phyloP scores from a whole-genome alignment of 2,113 vertebrate species.

The Xenus cinereus region DNA sequence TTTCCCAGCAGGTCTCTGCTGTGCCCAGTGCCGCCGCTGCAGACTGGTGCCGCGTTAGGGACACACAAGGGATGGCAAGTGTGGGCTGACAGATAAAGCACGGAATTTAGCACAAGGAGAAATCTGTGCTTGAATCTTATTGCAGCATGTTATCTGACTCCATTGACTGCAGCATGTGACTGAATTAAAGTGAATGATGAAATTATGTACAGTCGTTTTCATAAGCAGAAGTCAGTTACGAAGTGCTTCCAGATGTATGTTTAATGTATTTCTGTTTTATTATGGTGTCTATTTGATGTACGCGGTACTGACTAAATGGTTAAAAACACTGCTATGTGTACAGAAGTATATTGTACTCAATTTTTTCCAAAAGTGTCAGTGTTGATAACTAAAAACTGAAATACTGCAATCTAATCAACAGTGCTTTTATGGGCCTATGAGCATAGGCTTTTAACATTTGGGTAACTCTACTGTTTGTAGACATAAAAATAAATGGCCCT shows the following conservation, averaged over 20 bases:
- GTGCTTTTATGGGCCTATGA: constrained; percentile 60
- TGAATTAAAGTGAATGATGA: constrained; percentile 67
- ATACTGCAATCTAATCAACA: constrained; percentile 66
- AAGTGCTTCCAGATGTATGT: constrained; percentile 65
- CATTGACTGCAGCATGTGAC: constrained; percentile 43
- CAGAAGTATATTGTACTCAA: constrained; percentile 54
- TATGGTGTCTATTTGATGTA: constrained; percentile 64
- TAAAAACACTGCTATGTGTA: constrained; percentile 61
- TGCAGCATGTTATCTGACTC: constrained; percentile 36
- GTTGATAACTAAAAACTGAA: constrained; percentile 69
- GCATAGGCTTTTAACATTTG: constrained; percentile 67
- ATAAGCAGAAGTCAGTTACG: constrained; percentile 67
- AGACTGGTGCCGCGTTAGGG: background rate
- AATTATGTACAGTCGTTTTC: constrained; percentile 63
- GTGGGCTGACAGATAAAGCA: background rate
- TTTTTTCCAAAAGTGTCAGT: constrained; percentile 63
- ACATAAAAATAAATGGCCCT: constrained; percentile 71
- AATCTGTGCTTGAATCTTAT: constrained; percentile 17
- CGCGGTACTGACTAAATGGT: constrained; percentile 57
- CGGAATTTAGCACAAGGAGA: background rate
- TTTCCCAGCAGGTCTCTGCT: background rate
- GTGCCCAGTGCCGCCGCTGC: background rate
- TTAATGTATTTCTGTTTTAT: constrained; percentile 69
- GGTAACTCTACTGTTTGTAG: constrained; percentile 65
- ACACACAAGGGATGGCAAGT: background rate